Percentiles rank a stretch among this genome's conserved stretches.
These are phyloP conservation scores for Neosalanx taihuensis DNA, from an alignment of 2,797 vertebrate species.

Conservation along the genomic window DNA sequence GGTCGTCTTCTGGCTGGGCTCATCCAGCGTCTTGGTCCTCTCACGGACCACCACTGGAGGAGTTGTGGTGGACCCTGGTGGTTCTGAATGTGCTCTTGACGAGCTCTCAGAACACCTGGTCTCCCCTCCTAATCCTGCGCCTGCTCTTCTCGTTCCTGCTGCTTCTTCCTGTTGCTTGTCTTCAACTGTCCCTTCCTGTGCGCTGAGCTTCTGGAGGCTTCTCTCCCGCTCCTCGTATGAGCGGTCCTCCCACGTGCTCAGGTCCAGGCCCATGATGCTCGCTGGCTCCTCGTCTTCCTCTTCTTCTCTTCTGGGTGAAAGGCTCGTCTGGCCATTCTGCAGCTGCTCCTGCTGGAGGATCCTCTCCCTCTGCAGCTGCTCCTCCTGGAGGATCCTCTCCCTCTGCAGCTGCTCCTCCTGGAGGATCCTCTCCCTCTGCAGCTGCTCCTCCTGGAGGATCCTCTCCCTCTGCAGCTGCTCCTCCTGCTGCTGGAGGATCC, in stretches of 20 bases:
- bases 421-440: constrained; percentile 56
- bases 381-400: constrained; percentile 57
- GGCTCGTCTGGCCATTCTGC: constrained; percentile 68
- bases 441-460: constrained; percentile 60
- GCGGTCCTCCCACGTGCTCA: constrained; percentile 83
- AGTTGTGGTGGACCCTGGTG: background rate
- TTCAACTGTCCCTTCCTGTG: background rate
- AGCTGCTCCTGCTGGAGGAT: constrained; percentile 57
- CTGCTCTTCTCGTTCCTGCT: constrained; percentile 17
- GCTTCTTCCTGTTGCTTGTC: constrained; percentile 29
- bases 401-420: constrained; percentile 65
- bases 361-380: constrained; percentile 64
- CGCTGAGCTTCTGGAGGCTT: constrained; percentile 66
- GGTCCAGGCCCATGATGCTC: constrained; percentile 79
- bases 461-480: constrained; percentile 66
- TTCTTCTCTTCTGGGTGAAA: constrained; percentile 48
- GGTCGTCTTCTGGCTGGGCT: constrained; percentile 87
- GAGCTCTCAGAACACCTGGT: constrained; percentile 45
- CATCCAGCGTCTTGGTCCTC: constrained; percentile 66
- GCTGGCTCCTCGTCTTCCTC: constrained; percentile 56
- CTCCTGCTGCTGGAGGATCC: constrained; percentile 50
- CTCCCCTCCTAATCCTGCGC: constrained; percentile 1
- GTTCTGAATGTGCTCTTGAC: constrained; percentile 50
- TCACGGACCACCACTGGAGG: constrained; percentile 72
- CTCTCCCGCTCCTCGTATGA: constrained; percentile 75